Base-by-base conservation (phyloP, 2,797 vertebrate species). In the Xyrichtys novacula region DNA sequence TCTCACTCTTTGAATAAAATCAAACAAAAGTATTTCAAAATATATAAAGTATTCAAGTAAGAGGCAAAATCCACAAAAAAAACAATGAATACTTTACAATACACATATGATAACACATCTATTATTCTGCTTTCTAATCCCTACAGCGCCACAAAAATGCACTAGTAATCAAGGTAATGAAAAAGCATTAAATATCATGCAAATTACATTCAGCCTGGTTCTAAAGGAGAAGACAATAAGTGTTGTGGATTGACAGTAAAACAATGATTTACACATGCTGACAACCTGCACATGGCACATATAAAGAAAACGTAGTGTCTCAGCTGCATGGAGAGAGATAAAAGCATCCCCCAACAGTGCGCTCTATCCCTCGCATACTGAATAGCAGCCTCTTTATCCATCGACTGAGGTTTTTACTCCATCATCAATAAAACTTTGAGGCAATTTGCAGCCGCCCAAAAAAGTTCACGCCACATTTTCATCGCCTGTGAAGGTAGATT, bases 361-460 rank as follows among this genome's bases (percentile, higher is more conserved):
- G 38, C 70, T 31, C 59, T 72, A 70, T 79, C 76, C 57, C 31
- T 68, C 11, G 83, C 86, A 89, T 87, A 85, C 85, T 83, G 81
- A 85, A 52, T 1, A 89, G 74, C 70, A 65, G 65, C 66, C 54
- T 72, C 80, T 86, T 88, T 66, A 87, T 84, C 85, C 85, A 71
- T 77, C 78, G 82, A 59, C 43, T 61, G 64, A 65, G 65, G 25
- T 47, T 87, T 77, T 81, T 68, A 67, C 76, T 80, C 74, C 8
- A 65, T 80, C 85, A 79, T 83, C 86, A 82, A 83, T 84, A 87
- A 78, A 87, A 83, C 62, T 89, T 88, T 84, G 66, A 81, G 75
- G 79, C 78, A 87, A 85, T 87, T 85, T 80, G 55, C 66, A 74
- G 67, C 59, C 5, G 65, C 61, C 66, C 11, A 68, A 76, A 80